Percentiles rank a stretch among this genome's conserved stretches.
Evolutionary conservation across 1,140 invertebrate species (phyloP).

Genomic region (Cotesia chilonis): DNA sequence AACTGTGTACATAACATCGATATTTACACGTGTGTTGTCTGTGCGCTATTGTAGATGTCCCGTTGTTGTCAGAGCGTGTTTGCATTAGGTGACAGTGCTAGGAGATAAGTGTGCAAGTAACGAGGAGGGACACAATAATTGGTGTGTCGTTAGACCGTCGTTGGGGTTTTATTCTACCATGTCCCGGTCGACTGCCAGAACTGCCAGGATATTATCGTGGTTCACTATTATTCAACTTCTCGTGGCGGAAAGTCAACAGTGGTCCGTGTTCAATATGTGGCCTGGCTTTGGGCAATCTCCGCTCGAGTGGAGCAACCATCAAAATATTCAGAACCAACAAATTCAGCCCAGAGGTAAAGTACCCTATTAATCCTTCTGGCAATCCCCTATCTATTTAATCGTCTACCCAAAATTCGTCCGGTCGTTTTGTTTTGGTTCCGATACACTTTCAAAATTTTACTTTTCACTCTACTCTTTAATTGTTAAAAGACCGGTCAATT

Average conservation of each 20-base stretch:
- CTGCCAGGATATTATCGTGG: constrained; percentile 17
- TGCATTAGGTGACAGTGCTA: not conserved
- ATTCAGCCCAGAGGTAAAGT: not conserved
- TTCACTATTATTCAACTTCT: constrained; percentile 21
- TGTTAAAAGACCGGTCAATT: too few species aligned
- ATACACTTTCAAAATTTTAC: too few species aligned
- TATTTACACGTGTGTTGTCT: too few species aligned
- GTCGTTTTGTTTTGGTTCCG: too few species aligned
- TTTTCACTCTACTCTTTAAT: too few species aligned
- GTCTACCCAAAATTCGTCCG: too few species aligned
- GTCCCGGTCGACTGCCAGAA: constrained; percentile 17
- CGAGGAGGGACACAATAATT: constrained; percentile 1
- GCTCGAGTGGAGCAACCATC: constrained; percentile 3
- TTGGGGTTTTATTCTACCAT: constrained; percentile 17
- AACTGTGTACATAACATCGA: too few species aligned
- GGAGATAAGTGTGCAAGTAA: constrained; percentile 6
- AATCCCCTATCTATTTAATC: too few species aligned
- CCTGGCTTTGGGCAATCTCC: constrained; percentile 16
- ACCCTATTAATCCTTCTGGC: not conserved
- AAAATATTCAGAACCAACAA: not conserved
- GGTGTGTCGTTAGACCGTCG: not conserved
- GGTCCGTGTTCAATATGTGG: constrained; percentile 28
- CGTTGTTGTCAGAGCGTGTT: not conserved
- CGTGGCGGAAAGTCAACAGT: constrained; percentile 32
- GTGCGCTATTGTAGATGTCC: too few species aligned